These are phyloP conservation scores for Deroptyus accipitrinus DNA, from an alignment of 2,113 vertebrate species.

Conservation along the genomic window DNA sequence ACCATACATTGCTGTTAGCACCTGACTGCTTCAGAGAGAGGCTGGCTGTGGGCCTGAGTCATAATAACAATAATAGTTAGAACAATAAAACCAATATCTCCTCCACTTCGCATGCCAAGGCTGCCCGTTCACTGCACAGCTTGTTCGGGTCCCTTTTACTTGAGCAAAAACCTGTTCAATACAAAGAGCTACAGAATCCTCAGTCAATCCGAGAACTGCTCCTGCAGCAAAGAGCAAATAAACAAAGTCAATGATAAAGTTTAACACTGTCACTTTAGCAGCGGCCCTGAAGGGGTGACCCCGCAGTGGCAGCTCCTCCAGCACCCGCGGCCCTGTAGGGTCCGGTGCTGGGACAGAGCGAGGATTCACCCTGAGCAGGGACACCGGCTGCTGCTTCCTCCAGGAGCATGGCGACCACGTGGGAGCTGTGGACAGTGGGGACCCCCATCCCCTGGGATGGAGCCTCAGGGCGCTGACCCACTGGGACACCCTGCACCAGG, in stretches of 20 bases:
- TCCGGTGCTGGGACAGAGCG: neutral
- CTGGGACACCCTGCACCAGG: neutral
- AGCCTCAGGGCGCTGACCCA: neutral
- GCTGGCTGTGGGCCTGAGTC: neutral
- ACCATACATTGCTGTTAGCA: conserved; percentile 19
- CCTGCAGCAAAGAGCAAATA: neutral
- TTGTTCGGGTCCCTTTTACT: neutral
- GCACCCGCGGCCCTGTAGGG: neutral
- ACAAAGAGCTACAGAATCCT: neutral
- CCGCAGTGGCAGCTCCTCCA: neutral
- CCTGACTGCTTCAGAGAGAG: conserved; percentile 37
- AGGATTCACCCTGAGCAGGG: neutral
- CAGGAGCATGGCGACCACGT: neutral
- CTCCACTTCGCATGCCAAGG: conserved; percentile 54
- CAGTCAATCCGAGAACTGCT: neutral
- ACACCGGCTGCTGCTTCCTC: neutral
- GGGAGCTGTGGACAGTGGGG: neutral
- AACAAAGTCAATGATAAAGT: neutral
- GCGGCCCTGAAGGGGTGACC: neutral
- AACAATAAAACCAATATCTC: conserved; percentile 16
- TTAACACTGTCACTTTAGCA: neutral
- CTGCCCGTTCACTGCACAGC: conserved; percentile 3
- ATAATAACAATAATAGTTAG: neutral
- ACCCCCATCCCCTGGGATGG: neutral
- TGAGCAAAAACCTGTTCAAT: neutral